Base-by-base conservation (phyloP, 2,797 vertebrate genomes). In the Australoheros facetus region DNA sequence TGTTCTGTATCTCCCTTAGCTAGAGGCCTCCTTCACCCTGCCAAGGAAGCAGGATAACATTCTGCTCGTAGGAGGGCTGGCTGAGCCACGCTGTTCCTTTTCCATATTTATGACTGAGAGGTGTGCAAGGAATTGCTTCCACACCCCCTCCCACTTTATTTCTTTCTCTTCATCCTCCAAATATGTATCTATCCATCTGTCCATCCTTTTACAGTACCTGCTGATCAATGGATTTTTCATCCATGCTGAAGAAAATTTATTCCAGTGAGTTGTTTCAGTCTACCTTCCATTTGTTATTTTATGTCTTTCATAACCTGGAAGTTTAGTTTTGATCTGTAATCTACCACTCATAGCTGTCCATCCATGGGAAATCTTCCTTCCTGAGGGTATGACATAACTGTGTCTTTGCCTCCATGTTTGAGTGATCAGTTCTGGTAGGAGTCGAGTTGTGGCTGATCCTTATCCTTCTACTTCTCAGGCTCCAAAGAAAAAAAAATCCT, bases 61-160 rank as follows among this genome's bases (percentile, higher is more conserved):
- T 91, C 92, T 92, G 93, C 84, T 91, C 90, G 91, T 94, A 89
- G 93, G 93, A 94, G 93, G 91, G 85, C 85, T 94, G 92, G 90
- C 93, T 90, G 82, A 84, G 90, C 79, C 78, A 7, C 4, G 7
- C 89, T 89, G 92, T 93, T 92, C 88, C 86, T 92, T 77, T 84
- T 93, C 90, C 93, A 94, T 91, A 94, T 93, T 94, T 92, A 94
- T 94, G 91, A 92, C 88, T 87, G 88, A 91, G 91, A 91, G 87
- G 89, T 91, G 88, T 86, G 85, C 78, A 81, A 86, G 81, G 85
- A 90, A 85, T 85, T 75, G 79, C 88, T 86, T 90, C 89, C 87
- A 82, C 90, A 81, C 86, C 86, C 84, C 79, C 83, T 78, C 85
- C 88, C 74, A 84, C 88, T 87, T 85, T 56, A 74, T 66, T 54